Evolutionary conservation across 2,797 vertebrate genomes (phyloP).

Genomic region (Hoplostethus atlanticus): DNA sequence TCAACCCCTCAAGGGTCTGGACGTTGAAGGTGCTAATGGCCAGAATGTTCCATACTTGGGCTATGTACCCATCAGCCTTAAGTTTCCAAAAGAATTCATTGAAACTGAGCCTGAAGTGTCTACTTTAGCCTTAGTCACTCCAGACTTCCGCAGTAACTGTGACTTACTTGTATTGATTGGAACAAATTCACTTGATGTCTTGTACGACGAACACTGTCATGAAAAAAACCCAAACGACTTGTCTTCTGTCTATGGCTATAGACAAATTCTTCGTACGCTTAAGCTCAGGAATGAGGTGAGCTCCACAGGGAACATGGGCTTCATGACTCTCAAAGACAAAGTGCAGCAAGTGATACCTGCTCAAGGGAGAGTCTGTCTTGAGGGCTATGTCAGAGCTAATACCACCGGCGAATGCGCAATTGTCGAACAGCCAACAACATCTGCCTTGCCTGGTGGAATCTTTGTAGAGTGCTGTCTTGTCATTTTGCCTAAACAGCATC

Average conservation of each 20-base stretch:
- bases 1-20: conserved; percentile 1
- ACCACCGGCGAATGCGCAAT: neutral
- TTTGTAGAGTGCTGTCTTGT: conserved; percentile 7
- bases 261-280: neutral
- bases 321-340: neutral
- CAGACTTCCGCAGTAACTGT: neutral
- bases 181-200: neutral
- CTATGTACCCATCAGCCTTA: neutral
- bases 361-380: neutral
- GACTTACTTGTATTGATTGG: neutral
- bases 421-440: neutral
- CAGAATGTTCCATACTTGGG: neutral
- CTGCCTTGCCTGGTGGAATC: neutral
- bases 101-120: neutral
- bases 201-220: neutral
- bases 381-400: neutral
- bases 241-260: neutral
- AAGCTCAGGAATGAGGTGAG: neutral
- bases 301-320: neutral
- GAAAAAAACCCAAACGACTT: neutral
- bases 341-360: neutral
- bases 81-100: neutral
- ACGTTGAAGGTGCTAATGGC: conserved; percentile 33
- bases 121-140: neutral
- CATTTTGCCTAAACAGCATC: neutral